Evolutionary conservation across 2,113 vertebrate genomes (phyloP), one percentile per base, ranked within the genome.

Genomic region (Euleptes europaea): DNA sequence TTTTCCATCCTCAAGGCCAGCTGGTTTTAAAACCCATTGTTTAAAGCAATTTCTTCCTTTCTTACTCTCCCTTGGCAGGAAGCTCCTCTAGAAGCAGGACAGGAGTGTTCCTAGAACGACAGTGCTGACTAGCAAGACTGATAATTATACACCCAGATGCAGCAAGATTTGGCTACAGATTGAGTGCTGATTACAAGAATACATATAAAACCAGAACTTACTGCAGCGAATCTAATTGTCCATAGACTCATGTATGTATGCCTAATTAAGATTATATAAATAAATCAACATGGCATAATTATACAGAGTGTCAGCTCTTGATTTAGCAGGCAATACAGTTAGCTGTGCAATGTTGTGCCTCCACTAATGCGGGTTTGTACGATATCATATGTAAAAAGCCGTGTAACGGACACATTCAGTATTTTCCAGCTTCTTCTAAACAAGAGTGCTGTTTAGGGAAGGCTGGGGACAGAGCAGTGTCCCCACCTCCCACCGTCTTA

Each of bases 221-320:
- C 44, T 47, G 63, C 82, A 84, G 21, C 13, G 47, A 78, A 77
- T 84, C 38, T 84, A 60, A 78, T 78, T 84, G 51, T 84, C 66
- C 66, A 70, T 57, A 84, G 60, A 84, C 63, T 69, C 33, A 11
- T 54, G 31, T 84, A 23, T 84, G 49, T 78, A 66, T 78, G 26
- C 26, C 63, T 71, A 57, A 70, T 42, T 78, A 57, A 26, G 42
- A 54, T 76, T 71, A 54, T 65, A 35, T 78, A 78, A 82, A 82
- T 82, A 82, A 72, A 82, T 57, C 69, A 72, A 54, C 80, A 82
- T 35, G 72, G 80, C 60, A 57, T 82, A 82, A 82, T 82, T 42
- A 82, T 73, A 54, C 49, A 72, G 69, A 40, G 80, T 60, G 42
- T 82, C 69, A 72, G 69, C 69, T 42, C 72, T 72, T 60, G 72